Percentiles rank a stretch among this genome's conserved stretches.
Conservation (phyloP, 2,113 vertebrate genomes). For the Laticauda laticaudata region DNA sequence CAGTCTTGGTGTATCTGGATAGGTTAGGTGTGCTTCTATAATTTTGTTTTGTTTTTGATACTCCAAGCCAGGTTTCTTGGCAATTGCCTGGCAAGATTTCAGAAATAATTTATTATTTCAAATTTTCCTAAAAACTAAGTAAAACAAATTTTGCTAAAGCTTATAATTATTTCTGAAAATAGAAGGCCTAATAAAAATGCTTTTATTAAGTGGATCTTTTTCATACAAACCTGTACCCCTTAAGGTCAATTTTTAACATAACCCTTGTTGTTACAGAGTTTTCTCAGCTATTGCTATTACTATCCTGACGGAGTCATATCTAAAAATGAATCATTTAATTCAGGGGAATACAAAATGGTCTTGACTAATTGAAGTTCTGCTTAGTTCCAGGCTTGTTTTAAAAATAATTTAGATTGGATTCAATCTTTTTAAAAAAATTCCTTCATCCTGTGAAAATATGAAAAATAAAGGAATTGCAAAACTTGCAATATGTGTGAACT, state of each 20-base stretch:
- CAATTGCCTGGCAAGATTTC: not conserved
- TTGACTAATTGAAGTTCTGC: not conserved
- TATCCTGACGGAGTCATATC: not conserved
- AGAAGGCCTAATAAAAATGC: not conserved
- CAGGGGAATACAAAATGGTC: not conserved
- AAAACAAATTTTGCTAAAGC: no score
- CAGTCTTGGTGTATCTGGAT: no score
- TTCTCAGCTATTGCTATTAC: not conserved
- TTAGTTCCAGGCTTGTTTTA: not conserved
- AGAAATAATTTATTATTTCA: no score
- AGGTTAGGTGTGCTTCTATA: not conserved
- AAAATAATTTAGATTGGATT: not conserved
- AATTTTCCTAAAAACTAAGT: no score
- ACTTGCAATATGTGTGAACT: not conserved
- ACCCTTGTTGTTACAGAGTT: not conserved
- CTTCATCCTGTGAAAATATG: not conserved
- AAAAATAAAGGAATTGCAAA: not conserved
- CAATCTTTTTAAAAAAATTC: not conserved
- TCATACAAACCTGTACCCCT: not conserved
- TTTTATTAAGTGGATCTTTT: constrained; percentile 2
- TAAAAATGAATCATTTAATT: not conserved
- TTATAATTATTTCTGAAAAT: not conserved
- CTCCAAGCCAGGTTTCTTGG: not conserved
- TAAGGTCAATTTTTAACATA: not conserved
- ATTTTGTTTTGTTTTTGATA: not conserved